phyloP scores from a whole-genome alignment of 2,113 vertebrate genomes.

The Trachemys scripta region DNA sequence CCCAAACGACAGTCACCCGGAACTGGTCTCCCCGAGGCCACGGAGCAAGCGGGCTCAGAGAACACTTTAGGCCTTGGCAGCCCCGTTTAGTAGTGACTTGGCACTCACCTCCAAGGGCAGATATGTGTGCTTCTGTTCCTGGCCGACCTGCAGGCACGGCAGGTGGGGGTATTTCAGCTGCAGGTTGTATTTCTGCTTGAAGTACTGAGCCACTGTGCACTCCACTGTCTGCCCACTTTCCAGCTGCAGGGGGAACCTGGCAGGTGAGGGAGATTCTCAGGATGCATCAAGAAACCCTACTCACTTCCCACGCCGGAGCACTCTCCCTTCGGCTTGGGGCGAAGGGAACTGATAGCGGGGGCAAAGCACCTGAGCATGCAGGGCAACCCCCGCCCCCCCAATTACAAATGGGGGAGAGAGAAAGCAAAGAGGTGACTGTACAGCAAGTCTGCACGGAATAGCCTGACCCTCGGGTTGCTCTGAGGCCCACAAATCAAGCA shows the following conservation, averaged over 20 bases:
- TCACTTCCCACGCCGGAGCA: neutral
- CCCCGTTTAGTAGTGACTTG: rapidly evolving
- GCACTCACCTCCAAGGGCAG: constrained; percentile 95
- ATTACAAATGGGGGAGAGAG: neutral
- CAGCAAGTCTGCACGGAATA: constrained; percentile 17
- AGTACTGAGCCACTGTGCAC: constrained; percentile 89
- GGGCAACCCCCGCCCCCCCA: neutral
- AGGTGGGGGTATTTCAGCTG: constrained; percentile 92
- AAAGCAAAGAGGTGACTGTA: constrained; percentile 10
- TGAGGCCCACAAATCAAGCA: constrained; percentile 52
- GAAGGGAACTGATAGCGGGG: neutral
- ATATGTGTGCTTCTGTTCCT: constrained; percentile 99
- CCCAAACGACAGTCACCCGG: rapidly evolving
- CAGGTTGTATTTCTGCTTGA: constrained; percentile 89
- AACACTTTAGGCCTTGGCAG: neutral
- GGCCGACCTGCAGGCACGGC: constrained; percentile 97
- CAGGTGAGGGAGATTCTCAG: neutral
- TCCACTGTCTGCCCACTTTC: constrained; percentile 89
- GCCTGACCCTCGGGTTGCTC: neutral
- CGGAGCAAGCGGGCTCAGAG: neutral
- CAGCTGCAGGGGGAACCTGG: constrained; percentile 86
- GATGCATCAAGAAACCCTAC: neutral
- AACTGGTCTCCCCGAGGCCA: neutral
- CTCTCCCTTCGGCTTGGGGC: neutral
- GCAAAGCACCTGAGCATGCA: neutral